Evolutionary conservation across 1,140 invertebrate genomes (phyloP).

Genomic region (Cydia splendana): DNA sequence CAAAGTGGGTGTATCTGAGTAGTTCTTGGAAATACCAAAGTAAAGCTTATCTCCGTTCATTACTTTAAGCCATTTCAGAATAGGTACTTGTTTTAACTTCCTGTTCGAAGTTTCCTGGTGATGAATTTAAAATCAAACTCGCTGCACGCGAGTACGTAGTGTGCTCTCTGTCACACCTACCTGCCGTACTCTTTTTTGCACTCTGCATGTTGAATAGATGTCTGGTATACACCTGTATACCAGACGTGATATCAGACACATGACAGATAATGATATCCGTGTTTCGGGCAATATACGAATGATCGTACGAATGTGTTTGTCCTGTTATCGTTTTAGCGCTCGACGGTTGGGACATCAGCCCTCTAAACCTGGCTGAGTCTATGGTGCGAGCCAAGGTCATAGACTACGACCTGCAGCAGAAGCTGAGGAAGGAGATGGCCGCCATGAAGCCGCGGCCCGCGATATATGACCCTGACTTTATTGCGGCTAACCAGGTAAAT

Average conservation of each 20-base stretch:
- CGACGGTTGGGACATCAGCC: constrained; percentile 98
- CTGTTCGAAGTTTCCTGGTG: not conserved
- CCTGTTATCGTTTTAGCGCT: constrained; percentile 75
- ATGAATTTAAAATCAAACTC: not conserved
- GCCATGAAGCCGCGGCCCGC: constrained; percentile 90
- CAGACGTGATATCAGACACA: too few species aligned
- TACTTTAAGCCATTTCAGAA: not conserved
- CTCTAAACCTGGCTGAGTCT: constrained; percentile 90
- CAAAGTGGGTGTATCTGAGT: too few species aligned
- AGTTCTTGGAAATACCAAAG: not conserved
- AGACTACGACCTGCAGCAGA: constrained; percentile 86
- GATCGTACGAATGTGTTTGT: too few species aligned
- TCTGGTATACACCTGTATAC: too few species aligned
- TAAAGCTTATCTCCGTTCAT: not conserved
- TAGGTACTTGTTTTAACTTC: not conserved
- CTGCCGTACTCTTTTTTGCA: too few species aligned
- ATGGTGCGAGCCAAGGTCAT: constrained; percentile 91
- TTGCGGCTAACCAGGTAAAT: constrained; percentile 95
- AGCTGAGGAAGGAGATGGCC: constrained; percentile 87
- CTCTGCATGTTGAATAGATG: too few species aligned
- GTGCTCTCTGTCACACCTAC: too few species aligned
- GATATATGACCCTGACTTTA: constrained; percentile 94
- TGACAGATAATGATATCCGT: too few species aligned
- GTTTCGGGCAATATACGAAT: too few species aligned
- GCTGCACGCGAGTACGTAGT: too few species aligned